Conservation (phyloP, 1,140 invertebrate species). For the Macrosteles quadrilineatus region DNA sequence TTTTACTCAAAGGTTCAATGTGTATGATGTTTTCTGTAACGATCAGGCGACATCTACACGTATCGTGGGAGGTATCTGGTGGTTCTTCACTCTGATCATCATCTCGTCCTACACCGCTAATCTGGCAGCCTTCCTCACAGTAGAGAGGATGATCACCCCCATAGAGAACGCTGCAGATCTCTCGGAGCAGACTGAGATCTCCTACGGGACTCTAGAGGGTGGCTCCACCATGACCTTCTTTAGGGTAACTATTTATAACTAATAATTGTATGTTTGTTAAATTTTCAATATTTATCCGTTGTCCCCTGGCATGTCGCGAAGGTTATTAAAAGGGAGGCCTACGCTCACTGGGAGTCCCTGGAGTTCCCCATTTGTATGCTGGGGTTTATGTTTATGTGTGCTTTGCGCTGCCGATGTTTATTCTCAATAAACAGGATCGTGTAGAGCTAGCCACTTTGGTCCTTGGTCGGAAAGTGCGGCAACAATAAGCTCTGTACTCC, state of each 20-base stretch:
- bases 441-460: no score
- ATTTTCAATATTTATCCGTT: not conserved
- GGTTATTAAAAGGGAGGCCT: no score
- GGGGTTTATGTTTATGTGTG: no score
- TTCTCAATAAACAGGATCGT: no score
- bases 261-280: not conserved
- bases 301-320: no score
- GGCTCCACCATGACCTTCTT: slow-evolving; percentile 98
- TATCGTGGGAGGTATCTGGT: slow-evolving; percentile 96
- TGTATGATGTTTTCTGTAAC: no score
- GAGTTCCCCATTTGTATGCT: no score
- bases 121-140: slow-evolving; percentile 93
- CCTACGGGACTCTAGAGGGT: slow-evolving; percentile 89
- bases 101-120: slow-evolving; percentile 98
- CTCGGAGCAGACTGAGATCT: slow-evolving; percentile 90
- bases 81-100: slow-evolving; percentile 99
- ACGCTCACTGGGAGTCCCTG: no score
- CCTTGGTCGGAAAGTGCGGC: no score
- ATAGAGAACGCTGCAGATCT: slow-evolving; percentile 96
- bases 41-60: slow-evolving; percentile 92
- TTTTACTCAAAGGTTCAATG: no score
- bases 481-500: no score
- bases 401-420: no score
- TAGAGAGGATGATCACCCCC: slow-evolving; percentile 94
- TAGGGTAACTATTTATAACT: slow-evolving; percentile 63